Base-by-base conservation (phyloP, 2,797 vertebrate genomes). In the Rachycentron canadum region DNA sequence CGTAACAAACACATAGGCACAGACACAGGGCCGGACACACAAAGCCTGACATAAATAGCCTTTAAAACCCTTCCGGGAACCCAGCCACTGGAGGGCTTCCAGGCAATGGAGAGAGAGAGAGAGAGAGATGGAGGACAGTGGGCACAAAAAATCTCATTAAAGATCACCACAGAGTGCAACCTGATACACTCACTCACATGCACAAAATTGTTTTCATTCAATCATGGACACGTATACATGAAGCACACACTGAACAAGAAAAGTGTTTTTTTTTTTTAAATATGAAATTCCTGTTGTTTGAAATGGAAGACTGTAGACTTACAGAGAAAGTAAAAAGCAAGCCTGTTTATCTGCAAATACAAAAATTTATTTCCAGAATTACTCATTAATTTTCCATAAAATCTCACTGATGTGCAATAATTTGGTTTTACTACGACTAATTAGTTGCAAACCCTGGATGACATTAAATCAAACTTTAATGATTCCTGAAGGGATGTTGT, bases 1-100 rank as follows among this genome's bases (percentile, higher is more conserved):
- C 19, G 69, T 82, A 88, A 86, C 87, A 88, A 78, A 88, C 86
- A 87, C 66, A 77, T 49, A 69, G 65, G 62, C 47, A 38, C 58
- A 72, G 60, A 77, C 50, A 9, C 50, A 36, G 49, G 59, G 63
- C 57, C 78, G 56, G 68, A 87, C 83, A 74, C 90, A 86, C 87
- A 88, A 84, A 83, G 84, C 53, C 70, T 34, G 87, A 90, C 91
- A 94, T 90, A 94, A 94, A 95, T 94, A 94, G 93, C 88, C 89
- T 86, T 86, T 84, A 91, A 92, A 88, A 80, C 83, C 76, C 88
- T 95, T 95, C 93, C 86, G 80, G 93, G 94, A 94, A 94, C 81
- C 79, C 63, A 73, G 79, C 67, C 75, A 19, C 81, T 83, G 86
- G 86, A 84, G 19, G 61, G 78, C 84, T 95, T 95, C 93, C 92